Base-by-base conservation (phyloP, 2,113 vertebrate genomes). In the Chionomys nivalis region DNA sequence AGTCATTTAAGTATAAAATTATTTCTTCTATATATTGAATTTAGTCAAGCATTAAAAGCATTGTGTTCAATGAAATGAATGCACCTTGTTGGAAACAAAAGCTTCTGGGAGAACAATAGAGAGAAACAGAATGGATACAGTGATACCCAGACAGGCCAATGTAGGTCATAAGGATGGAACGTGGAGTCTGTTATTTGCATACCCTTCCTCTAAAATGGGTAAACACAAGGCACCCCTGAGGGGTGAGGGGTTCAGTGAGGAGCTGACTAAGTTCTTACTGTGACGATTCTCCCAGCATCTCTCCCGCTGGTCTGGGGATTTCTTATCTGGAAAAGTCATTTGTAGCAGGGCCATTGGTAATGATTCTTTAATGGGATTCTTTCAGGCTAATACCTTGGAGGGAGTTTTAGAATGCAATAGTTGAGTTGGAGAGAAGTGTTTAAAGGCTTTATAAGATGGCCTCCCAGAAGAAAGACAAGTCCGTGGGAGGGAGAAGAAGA, bases 321-420 rank as follows among this genome's bases (percentile, higher is more conserved):
- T 91, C 82, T 92, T 85, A 65, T 68, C 82, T 94, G 87, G 89
- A 95, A 91, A 89, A 96, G 82, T 89, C 77, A 83, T 94, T 96
- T 96, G 77, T 91, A 89, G 76, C 21, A 63, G 14, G 77, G 73
- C 89, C 81, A 76, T 94, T 92, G 96, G 81, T 96, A 97, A 95
- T 96, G 93, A 79, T 89, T 96, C 96, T 96, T 98, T 93, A 98
- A 95, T 97, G 95, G 87, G 94, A 33, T 77, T 92, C 39, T 92
- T 96, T 95, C 86, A 75, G 68, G 89, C 33, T 94, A 96, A 93
- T 91, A 77, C 78, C 86, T 97, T 42, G 23, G 94, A 97, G 85
- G 72, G 92, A 92, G 52, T 97, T 97, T 94, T 92, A 91, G 90
- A 93, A 94, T 58, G 81, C 83, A 95, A 93, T 87, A 92, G 63